Evolutionary conservation across 2,888 invertebrate genomes (phyloP).

Genomic region (Teleogryllus oceanicus): DNA sequence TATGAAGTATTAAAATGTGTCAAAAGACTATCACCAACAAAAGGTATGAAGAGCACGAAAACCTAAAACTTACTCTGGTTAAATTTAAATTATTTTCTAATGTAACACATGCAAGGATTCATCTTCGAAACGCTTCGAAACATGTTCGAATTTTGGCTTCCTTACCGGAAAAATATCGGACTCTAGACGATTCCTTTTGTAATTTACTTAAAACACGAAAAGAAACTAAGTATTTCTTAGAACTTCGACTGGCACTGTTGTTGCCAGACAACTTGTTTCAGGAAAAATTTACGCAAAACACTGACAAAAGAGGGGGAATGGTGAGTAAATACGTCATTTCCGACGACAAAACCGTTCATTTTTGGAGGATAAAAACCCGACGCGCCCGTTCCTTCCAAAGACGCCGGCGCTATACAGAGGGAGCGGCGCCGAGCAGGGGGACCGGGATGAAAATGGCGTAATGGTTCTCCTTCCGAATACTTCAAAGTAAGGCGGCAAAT

Average conservation of each 20-base stretch:
- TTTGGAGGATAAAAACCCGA: not conserved
- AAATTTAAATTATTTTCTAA: too few relatives aligned
- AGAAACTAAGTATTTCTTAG: not conserved
- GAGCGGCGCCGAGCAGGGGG: not conserved
- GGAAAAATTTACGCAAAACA: not conserved
- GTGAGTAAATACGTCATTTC: conserved; percentile 18
- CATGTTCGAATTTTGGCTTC: too few relatives aligned
- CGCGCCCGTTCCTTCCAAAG: not conserved
- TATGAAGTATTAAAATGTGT: too few relatives aligned
- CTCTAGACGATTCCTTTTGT: not conserved
- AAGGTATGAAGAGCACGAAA: too few relatives aligned
- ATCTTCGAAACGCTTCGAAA: too few relatives aligned
- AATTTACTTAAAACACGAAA: not conserved
- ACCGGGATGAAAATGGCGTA: not conserved
- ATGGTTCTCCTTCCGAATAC: not conserved
- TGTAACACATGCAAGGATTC: too few relatives aligned
- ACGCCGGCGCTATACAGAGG: too few relatives aligned
- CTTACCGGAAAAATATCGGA: not conserved
- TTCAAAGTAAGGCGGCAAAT: conserved; percentile 1
- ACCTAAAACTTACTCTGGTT: too few relatives aligned
- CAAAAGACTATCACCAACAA: too few relatives aligned
- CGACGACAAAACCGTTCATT: conserved; percentile 11
- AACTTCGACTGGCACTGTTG: not conserved
- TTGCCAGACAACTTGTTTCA: not conserved
- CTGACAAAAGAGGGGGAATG: not conserved